A percentile compares a stretch with the other conserved stretches of the same genome.
Conservation (phyloP, 2,888 invertebrate genomes). For the Tuberolachnus salignus region DNA sequence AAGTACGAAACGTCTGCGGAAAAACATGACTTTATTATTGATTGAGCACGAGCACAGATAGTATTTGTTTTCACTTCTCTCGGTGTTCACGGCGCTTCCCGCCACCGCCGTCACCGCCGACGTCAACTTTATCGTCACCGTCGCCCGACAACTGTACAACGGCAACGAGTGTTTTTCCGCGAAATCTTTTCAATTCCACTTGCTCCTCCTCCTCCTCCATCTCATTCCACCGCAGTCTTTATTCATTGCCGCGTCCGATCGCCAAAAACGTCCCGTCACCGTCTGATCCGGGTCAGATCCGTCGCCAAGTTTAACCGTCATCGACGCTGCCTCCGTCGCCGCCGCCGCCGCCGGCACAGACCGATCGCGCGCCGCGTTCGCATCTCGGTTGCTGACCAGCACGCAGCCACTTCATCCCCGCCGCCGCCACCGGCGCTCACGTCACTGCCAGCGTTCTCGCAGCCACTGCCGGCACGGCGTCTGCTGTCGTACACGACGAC, state of each 20-base stretch:
- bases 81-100: constrained; percentile 49
- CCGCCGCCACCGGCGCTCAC: constrained; percentile 10
- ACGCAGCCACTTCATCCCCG: not conserved
- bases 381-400: not conserved
- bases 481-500: not conserved
- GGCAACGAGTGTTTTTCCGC: constrained; percentile 37
- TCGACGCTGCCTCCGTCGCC: not conserved
- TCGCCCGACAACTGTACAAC: not conserved
- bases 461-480: too few species aligned
- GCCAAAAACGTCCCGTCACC: not conserved
- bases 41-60: constrained; percentile 36
- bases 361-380: constrained; percentile 12
- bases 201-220: not conserved
- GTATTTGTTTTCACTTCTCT: constrained; percentile 49
- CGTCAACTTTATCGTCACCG: not conserved
- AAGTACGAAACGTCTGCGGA: constrained; percentile 35
- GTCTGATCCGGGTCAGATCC: not conserved
- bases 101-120: not conserved
- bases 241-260: too few species aligned
- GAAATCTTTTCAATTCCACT: constrained; percentile 16
- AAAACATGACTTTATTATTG: constrained; percentile 38
- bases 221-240: not conserved
- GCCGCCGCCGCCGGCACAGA: not conserved
- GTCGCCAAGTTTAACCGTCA: not conserved
- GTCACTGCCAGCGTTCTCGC: not conserved